Base-by-base conservation (phyloP, 53 echinoderm and acorn worm species). In the Temnopleurus reevesii region DNA sequence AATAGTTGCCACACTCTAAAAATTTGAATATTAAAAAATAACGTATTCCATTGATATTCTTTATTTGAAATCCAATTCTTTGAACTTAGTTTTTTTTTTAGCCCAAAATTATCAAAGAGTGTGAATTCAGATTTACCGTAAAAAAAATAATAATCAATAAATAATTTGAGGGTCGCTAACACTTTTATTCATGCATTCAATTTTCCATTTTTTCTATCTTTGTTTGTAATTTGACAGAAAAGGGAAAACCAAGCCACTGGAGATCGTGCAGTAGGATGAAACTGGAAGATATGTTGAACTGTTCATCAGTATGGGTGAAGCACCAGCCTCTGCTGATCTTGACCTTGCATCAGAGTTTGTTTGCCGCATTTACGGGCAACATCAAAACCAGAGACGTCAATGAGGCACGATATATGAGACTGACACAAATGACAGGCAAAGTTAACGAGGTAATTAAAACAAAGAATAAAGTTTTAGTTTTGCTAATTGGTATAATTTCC, bases 391-490 rank as follows among this genome's bases (percentile, higher is more conserved):
- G 36, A 17, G 82, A 93, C 51, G 86, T 92, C 35, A 77, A 92
- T 90, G 79, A 90, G 41, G 93, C 93, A 2, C 86, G 90, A 0
- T 89, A 91, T 82, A 93, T 24, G 36, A 93, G 91, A 44, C 27
- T 93, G 91, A 64, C 27, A 1, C 41, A 79, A 51, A 93, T 93
- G 93, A 91, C 88, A 13, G 93, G 93, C 30, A 93, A 91, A 61
- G 23, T 93, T 43, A 46, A 88, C 25, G 53, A 91, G 89, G 89
- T 91, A 66, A n/a, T 55, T 12, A 8, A 12, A 29, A 19, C 18
- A 63, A 41, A 46, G 13, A 34, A 26, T 15, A 5, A 27, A 19
- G 2, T 35, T 17, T 33, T 33, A 33, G 8, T 3, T 34, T 25
- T 25, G 34, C 8, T 15, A 26, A 29, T 59, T 59, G 29, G 8